A percentile compares a stretch with the other conserved stretches of the same genome.
phyloP scores from a whole-genome alignment of 2,797 vertebrate genomes.

The Cuculus canorus region DNA sequence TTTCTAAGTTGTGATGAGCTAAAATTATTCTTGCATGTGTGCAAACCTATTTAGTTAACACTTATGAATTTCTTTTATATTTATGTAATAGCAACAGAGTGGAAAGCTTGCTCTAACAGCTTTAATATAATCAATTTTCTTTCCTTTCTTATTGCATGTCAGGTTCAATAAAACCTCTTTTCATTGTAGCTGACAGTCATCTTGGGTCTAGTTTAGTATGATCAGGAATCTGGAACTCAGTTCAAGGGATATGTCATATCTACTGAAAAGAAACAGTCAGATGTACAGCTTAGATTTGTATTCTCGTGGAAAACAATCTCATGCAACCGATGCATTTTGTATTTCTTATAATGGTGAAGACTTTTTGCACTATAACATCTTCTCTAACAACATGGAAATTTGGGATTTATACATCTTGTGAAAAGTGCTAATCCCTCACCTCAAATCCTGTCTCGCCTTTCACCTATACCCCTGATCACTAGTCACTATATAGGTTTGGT shows the following conservation, averaged over 20 bases:
- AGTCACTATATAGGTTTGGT: background rate
- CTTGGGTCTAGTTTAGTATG: background rate
- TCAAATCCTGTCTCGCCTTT: background rate
- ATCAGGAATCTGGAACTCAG: background rate
- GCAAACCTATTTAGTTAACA: background rate
- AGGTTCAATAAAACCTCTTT: background rate
- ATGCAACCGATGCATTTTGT: background rate
- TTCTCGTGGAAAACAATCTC: background rate
- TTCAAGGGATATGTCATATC: background rate
- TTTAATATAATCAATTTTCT: background rate
- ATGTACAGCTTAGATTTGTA: background rate
- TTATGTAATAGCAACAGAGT: background rate
- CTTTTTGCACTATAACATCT: background rate
- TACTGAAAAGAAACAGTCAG: background rate
- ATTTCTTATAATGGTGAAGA: background rate
- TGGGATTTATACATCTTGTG: background rate
- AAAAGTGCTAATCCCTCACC: background rate
- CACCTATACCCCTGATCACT: background rate
- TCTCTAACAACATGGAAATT: background rate
- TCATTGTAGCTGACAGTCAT: background rate
- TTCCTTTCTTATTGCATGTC: background rate
- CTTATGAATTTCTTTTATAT: background rate
- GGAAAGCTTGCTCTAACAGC: background rate
- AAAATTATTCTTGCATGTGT: background rate
- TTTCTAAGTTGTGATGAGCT: background rate